Evolutionary conservation across 2,888 invertebrate genomes (phyloP), one percentile per base, ranked within the genome.

Genomic region (Halictus quadricinctus): DNA sequence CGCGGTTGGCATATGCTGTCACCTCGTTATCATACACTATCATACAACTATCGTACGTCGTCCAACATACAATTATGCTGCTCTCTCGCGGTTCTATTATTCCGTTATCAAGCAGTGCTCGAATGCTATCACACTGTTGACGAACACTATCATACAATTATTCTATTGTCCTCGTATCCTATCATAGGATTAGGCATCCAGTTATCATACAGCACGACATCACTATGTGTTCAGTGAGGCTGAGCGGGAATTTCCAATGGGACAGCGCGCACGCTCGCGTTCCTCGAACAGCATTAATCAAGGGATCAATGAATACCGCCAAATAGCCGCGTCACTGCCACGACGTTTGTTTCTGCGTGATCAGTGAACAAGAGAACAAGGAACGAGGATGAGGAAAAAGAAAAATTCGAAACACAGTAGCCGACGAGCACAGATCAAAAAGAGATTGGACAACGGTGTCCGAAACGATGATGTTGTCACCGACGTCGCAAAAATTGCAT

Each of bases 301-400:
- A 69, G 36, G 41, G 70, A 70, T 78, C 48, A 86, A 89, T 83
- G 86, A 82, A 85, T 91, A 86, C 90, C 88, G 91, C 89, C 86
- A 89, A 86, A 91, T 75, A 87, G 83, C 84, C 80, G 80, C 83
- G 89, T 83, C 91, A 92, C 92, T 92, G 91, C 91, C 91, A 86
- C 83, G 83, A 86, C 82, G 75, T 79, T 76, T 79, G 74, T 58
- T 41, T 73, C 54, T 21, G 76, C 64, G 66, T 69, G 79, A 72
- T 21, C 29, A 60, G n/a, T 54, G 70, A 72, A 43, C 60, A 25
- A 60, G 25, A 36, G n/a, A 64, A 64, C 58, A 4, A 12, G 58
- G 58, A 70, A 21, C 2, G 29, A 64, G 36, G 29, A 21, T 18
- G 4, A 18, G 18, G 36, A 8, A 41, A 4, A 36, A 7, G 1